Base-by-base conservation (phyloP, 2,113 vertebrate genomes). In the Sebastes fasciatus region DNA sequence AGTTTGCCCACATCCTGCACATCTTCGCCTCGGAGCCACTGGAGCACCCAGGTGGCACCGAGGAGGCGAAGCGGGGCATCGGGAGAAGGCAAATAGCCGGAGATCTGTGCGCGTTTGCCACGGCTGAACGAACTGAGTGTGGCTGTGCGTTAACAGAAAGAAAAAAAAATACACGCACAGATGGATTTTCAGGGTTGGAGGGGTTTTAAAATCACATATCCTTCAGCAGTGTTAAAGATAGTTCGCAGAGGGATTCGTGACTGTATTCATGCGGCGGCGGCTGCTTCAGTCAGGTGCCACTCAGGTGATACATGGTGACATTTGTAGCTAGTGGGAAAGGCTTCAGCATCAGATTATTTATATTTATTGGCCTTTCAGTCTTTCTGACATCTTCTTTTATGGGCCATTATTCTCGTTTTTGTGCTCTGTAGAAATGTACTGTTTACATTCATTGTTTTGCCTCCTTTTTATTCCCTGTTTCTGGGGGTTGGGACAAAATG, bases 1-100 rank as follows among this genome's bases (percentile, higher is more conserved):
- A 72, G 40, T 52, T 65, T 45, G 48, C 34, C 34, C 58, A 61
- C 58, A 61, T 88, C 77, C 77, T 91, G 91, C 77, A 91, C 87
- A 89, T 92, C 84, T 84, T 87, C 79, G 91, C 91, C 92, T 94
- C 57, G 74, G 80, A 93, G 93, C 94, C 91, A 92, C 82, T 46
- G 1, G 74, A 74, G 94, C 88, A 94, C 93, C 91, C 95, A 96
- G 95, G 95, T 96, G 95, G 93, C 85, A 57, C 6, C 7, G 70
- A 83, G 74, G 86, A 86, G 85, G 85, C 71, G 6, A 83, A 68
- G 69, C 72, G 70, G 88, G 77, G 89, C 91, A 89, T 90, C 87
- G 14, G 79, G 77, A 86, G 80, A 88, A 71, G 52, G 80, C 48
- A 67, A 67, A 72, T 52, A 64, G 74, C 80, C 26, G 70, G 8